Conservation (phyloP, 2,888 invertebrate genomes). For the Acholoe squamosa region DNA sequence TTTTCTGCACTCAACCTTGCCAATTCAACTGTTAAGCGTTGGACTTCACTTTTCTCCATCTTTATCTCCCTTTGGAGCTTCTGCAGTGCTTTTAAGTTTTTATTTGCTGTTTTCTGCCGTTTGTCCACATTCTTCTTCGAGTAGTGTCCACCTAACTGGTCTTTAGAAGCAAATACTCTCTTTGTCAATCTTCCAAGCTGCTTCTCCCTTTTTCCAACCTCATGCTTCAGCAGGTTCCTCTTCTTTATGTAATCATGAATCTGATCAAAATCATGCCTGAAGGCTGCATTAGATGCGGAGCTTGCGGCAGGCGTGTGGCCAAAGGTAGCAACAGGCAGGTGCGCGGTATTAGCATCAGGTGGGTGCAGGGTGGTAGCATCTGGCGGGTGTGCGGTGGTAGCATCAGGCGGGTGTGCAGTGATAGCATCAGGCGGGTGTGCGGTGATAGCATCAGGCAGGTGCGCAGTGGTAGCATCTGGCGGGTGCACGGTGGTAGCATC, state of each 20-base stretch:
- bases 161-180: neutral
- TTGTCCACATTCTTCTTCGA: constrained; percentile 28
- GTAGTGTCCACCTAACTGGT: neutral
- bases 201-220: neutral
- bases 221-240: neutral
- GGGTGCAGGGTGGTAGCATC: neutral
- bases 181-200: neutral
- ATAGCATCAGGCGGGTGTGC: neutral
- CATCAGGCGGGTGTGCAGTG: neutral
- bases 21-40: neutral
- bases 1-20: neutral
- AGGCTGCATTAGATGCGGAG: neutral
- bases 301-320: neutral
- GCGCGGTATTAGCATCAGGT: neutral
- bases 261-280: neutral
- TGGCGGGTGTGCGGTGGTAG: neutral
- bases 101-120: neutral
- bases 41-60: neutral
- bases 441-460: too few species aligned
- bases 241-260: neutral
- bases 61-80: neutral
- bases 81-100: neutral
- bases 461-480: neutral
- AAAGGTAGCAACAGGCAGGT: neutral
- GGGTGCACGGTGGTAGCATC: neutral